phyloP scores from a whole-genome alignment of 2,888 invertebrate species.

The Drosophila diplacantha region DNA sequence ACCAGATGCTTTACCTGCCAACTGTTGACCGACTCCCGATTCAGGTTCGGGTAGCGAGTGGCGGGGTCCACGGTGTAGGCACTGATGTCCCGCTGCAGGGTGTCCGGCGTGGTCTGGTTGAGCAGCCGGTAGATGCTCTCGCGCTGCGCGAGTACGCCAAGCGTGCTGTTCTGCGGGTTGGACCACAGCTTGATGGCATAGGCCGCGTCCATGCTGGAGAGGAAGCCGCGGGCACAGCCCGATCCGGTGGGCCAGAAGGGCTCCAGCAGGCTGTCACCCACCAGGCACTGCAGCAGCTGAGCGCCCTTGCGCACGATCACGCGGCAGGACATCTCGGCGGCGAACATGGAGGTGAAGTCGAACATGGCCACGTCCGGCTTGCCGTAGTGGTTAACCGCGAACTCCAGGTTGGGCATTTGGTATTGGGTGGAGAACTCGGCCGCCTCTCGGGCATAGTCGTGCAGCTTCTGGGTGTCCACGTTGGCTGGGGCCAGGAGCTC shows the following conservation, averaged over 20 bases:
- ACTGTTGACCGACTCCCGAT: conserved; percentile 85
- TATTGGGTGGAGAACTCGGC: conserved; percentile 95
- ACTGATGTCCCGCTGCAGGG: conserved; percentile 92
- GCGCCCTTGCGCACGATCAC: conserved; percentile 86
- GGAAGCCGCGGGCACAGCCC: conserved; percentile 97
- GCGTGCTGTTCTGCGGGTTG: conserved; percentile 81
- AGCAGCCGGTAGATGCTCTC: conserved; percentile 92
- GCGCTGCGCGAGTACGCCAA: conserved; percentile 94
- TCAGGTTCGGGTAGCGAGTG: conserved; percentile 91
- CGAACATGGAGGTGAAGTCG: conserved; percentile 99
- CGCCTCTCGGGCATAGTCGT: conserved; percentile 95
- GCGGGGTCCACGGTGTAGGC: conserved; percentile 92
- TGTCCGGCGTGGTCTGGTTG: conserved; percentile 98
- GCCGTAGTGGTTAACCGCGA: conserved; percentile 98
- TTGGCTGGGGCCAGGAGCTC: conserved; percentile 91
- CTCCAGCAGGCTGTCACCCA: conserved; percentile 97
- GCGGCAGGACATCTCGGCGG: conserved; percentile 95
- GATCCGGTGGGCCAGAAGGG: conserved; percentile 99
- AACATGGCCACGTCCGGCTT: conserved; percentile 99
- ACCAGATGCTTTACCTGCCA: conserved; percentile 86
- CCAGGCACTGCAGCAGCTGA: conserved; percentile 90
- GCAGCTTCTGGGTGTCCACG: conserved; percentile 91
- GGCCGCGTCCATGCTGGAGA: conserved; percentile 96
- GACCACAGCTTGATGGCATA: conserved; percentile 95
- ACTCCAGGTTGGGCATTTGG: conserved; percentile 91